phyloP scores from a whole-genome alignment of 2,888 invertebrate species.

The Dendrolimus pini region DNA sequence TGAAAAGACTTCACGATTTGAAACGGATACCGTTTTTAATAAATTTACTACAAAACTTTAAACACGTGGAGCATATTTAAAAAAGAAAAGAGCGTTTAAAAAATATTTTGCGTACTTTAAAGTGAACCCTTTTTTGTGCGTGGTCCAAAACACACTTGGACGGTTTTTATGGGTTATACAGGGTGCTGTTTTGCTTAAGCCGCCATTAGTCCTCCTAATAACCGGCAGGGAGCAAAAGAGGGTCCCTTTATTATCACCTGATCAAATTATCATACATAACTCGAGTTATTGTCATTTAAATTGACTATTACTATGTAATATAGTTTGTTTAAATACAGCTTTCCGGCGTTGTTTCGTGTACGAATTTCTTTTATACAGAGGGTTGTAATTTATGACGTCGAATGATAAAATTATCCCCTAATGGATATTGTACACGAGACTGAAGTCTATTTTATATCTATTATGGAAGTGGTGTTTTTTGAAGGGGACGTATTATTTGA shows the following conservation, averaged over 20 bases:
- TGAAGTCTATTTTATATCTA: conserved; percentile 39
- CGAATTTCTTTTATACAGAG: conserved; percentile 44
- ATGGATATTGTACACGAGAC: conserved; percentile 61
- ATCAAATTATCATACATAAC: conserved; percentile 60
- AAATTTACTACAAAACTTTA: too few species aligned
- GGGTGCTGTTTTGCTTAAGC: conserved; percentile 55
- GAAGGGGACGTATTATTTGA: conserved; percentile 17
- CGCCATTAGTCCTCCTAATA: conserved; percentile 60
- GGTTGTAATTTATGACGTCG: conserved; percentile 56
- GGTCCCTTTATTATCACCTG: conserved; percentile 42
- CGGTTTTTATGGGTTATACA: conserved; percentile 46
- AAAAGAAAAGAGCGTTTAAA: too few species aligned
- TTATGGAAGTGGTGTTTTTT: conserved; percentile 20
- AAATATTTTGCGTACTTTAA: too few species aligned
- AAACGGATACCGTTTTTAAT: too few species aligned
- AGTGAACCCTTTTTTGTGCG: too few species aligned
- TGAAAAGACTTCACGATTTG: too few species aligned
- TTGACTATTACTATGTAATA: conserved; percentile 62
- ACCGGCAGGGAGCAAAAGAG: conserved; percentile 32
- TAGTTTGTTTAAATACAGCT: conserved; percentile 67
- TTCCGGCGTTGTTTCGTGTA: conserved; percentile 36
- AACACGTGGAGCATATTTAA: too few species aligned
- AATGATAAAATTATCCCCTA: conserved; percentile 61
- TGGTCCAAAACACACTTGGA: too few species aligned
- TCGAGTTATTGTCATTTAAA: conserved; percentile 47